Evolutionary conservation across 2,888 invertebrate species (phyloP).

Genomic region (Megalurothrips usitatus): DNA sequence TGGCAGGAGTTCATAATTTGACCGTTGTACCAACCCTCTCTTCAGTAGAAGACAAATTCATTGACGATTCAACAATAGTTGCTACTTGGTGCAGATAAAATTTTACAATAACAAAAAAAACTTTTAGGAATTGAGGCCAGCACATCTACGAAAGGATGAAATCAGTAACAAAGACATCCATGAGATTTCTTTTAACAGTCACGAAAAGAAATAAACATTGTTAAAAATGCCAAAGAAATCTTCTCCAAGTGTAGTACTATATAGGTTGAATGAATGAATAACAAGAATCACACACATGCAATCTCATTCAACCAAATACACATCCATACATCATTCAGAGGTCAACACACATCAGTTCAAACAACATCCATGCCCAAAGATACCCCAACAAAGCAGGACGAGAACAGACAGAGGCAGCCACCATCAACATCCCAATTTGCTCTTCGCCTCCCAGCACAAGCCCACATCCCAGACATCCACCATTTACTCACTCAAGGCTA

Average conservation of each 20-base stretch:
- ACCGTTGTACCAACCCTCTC: not conserved
- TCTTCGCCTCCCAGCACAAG: not conserved
- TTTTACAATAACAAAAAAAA: conserved; percentile 16
- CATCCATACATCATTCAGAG: conserved; percentile 18
- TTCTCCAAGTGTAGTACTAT: conserved; percentile 3
- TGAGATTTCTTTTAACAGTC: not conserved
- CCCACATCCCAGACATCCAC: not conserved
- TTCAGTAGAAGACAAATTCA: not conserved
- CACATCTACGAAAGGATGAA: not conserved
- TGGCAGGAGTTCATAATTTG: not conserved
- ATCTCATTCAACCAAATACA: conserved; percentile 14
- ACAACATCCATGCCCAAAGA: conserved; percentile 5
- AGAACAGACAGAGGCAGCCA: not conserved
- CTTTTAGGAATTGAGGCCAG: not conserved
- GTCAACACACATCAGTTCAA: conserved; percentile 20
- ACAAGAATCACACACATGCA: conserved; percentile 26
- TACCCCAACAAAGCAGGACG: not conserved
- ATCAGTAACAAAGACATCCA: not conserved
- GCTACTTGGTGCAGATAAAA: conserved; percentile 23
- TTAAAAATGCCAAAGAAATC: not conserved
- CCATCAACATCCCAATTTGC: not conserved
- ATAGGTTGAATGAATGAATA: conserved; percentile 19
- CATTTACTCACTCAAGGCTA: not conserved
- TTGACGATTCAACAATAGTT: not conserved
- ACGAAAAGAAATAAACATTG: not conserved